Conservation (phyloP, 2,888 invertebrate genomes). For the Spialia ferax region DNA sequence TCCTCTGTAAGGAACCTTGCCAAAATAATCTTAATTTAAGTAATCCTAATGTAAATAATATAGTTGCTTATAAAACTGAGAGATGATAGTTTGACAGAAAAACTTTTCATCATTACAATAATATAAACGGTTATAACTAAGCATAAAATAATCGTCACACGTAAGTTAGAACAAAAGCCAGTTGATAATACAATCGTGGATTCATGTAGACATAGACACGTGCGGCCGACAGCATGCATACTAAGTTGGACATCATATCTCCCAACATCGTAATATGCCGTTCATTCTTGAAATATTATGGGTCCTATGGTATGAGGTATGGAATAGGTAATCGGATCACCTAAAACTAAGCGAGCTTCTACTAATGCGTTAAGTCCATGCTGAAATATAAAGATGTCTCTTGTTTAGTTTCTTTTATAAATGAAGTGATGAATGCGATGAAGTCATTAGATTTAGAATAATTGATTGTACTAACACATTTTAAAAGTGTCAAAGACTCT, state of each 20-base stretch:
- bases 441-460: no score
- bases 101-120: neutral
- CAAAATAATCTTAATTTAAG: no score
- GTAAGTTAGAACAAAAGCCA: conserved; percentile 21
- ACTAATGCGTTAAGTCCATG: no score
- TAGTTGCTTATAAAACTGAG: neutral
- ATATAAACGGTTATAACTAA: neutral
- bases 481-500: neutral
- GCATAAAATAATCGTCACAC: conserved; percentile 5
- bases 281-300: conserved; percentile 16
- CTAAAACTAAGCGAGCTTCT: no score
- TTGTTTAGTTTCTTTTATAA: no score
- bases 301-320: conserved; percentile 9
- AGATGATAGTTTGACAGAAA: neutral
- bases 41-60: neutral
- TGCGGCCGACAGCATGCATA: conserved; percentile 31
- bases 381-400: no score
- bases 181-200: conserved; percentile 26
- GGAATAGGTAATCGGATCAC: conserved; percentile 2
- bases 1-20: no score
- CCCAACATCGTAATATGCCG: conserved; percentile 1
- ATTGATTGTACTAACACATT: no score
- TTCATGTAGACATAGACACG: conserved; percentile 25
- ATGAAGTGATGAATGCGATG: no score
- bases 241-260: conserved; percentile 28